phyloP scores from a whole-genome alignment of 1,140 invertebrate genomes.

The Drosophila saltans region DNA sequence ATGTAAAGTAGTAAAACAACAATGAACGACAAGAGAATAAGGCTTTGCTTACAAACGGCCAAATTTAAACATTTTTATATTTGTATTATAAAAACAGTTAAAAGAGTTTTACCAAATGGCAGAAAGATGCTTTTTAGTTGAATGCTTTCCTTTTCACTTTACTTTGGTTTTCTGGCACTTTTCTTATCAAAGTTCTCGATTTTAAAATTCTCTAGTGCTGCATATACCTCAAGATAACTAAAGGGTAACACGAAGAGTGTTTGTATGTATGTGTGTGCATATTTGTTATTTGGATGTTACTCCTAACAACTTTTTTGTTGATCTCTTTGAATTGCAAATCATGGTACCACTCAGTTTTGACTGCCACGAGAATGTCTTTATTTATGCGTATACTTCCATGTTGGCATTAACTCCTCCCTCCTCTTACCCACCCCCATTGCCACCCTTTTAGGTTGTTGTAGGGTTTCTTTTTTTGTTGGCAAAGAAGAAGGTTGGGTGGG shows the following conservation, averaged over 20 bases:
- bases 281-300: conserved; percentile 28
- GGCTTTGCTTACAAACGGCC: too few species aligned
- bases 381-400: conserved; percentile 72
- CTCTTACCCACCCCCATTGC: not conserved
- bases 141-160: too few species aligned
- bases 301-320: conserved; percentile 54
- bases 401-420: conserved; percentile 23
- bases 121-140: too few species aligned
- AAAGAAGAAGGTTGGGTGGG: not conserved
- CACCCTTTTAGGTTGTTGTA: not conserved
- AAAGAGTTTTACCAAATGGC: too few species aligned
- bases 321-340: conserved; percentile 78
- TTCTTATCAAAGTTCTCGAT: too few species aligned
- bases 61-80: too few species aligned
- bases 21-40: too few species aligned
- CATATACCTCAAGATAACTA: conserved; percentile 22
- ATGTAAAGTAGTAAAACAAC: too few species aligned
- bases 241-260: not conserved
- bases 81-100: too few species aligned
- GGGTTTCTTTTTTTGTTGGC: not conserved
- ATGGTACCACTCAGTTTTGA: conserved; percentile 59
- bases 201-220: not conserved
- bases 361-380: conserved; percentile 67
- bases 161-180: too few species aligned
- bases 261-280: not conserved